A percentile compares a stretch with the other conserved stretches of the same genome.
Conservation (phyloP, 1,140 invertebrate genomes). For the Cydia pomonella region DNA sequence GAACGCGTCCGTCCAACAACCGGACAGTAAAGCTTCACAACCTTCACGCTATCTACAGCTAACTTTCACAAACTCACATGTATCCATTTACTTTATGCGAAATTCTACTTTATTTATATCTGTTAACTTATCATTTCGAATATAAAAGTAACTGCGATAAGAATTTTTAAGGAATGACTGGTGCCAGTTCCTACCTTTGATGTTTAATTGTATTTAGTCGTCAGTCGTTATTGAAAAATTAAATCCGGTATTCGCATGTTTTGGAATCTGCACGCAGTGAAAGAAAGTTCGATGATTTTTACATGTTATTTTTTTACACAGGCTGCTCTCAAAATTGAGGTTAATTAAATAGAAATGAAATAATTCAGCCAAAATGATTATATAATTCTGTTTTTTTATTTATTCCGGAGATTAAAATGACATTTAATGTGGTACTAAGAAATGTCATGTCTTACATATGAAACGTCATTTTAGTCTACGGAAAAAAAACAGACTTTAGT, state of each 20-base stretch:
- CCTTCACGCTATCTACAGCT: neutral
- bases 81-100: neutral
- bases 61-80: neutral
- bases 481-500: too few species aligned
- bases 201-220: slow-evolving; percentile 9
- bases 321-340: neutral
- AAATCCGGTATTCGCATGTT: neutral
- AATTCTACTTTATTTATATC: neutral
- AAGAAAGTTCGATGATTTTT: too few species aligned
- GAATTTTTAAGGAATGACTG: neutral
- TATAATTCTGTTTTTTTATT: too few species aligned
- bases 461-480: too few species aligned
- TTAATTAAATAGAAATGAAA: too few species aligned
- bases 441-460: too few species aligned
- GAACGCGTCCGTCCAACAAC: slow-evolving; percentile 1
- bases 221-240: neutral
- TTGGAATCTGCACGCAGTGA: neutral
- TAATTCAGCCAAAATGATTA: too few species aligned
- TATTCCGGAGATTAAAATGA: too few species aligned
- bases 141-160: neutral
- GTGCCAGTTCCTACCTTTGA: neutral
- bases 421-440: too few species aligned
- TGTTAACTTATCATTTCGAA: neutral
- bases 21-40: slow-evolving; percentile 20
- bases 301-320: neutral